Percentiles rank a stretch among this genome's conserved stretches.
These are phyloP conservation scores for Bugula neritina DNA, from an alignment of 2,888 invertebrate species.

Conservation along the genomic window DNA sequence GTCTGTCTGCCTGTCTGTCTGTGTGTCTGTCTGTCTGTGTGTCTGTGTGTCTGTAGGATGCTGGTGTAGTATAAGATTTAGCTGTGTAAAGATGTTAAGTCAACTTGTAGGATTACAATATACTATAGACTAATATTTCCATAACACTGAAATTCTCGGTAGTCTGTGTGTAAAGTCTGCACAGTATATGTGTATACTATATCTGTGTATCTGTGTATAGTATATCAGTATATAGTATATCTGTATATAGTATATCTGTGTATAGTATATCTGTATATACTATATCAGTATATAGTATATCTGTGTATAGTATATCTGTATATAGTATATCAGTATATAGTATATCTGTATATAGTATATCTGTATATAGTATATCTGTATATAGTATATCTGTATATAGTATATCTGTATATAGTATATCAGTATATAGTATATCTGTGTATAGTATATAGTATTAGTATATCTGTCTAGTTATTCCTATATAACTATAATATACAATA, in stretches of 20 bases:
- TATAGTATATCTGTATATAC: not conserved
- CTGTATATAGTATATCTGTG: not conserved
- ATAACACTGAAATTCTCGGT: too few relatives aligned
- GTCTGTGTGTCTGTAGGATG: too few relatives aligned
- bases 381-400: not conserved
- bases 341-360: not conserved
- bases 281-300: not conserved
- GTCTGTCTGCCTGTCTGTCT: too few relatives aligned
- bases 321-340: not conserved
- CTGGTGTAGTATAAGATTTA: too few relatives aligned
- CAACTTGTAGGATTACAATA: too few relatives aligned
- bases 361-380: not conserved
- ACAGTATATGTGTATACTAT: not conserved
- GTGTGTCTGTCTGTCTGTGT: too few relatives aligned
- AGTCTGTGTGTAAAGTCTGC: too few relatives aligned
- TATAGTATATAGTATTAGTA: not conserved
- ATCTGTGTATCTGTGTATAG: not conserved
- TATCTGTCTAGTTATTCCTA: not conserved
- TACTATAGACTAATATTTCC: too few relatives aligned
- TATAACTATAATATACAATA: not conserved
- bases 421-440: not conserved
- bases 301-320: not conserved
- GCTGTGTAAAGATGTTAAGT: too few relatives aligned
- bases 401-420: not conserved
- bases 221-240: not conserved